Percentiles rank a stretch among this genome's conserved stretches.
These are phyloP conservation scores for Epinephelus coioides DNA, from an alignment of 2,797 vertebrate genomes.

Conservation along the genomic window DNA sequence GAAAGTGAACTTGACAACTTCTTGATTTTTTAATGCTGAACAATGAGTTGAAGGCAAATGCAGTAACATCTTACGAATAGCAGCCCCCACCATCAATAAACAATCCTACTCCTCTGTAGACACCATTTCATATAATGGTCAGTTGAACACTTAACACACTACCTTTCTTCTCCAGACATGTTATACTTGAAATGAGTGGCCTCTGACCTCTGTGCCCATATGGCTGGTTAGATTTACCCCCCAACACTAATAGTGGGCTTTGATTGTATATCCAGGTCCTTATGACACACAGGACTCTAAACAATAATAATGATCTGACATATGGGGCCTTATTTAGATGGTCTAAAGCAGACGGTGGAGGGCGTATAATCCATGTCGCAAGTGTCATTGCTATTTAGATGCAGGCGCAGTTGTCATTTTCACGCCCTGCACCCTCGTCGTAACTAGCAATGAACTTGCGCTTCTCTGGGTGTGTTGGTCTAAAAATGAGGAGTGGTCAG, in stretches of 20 bases:
- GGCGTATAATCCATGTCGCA: no score
- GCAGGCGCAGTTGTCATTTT: no score
- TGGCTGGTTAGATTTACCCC: background rate
- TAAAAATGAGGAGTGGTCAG: no score
- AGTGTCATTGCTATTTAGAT: no score
- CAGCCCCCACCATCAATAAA: background rate
- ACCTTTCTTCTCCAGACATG: background rate
- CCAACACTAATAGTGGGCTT: background rate
- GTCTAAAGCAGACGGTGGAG: no score
- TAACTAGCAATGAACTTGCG: no score
- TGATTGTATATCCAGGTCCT: background rate
- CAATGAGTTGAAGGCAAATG: slow-evolving; percentile 17
- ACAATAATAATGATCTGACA: background rate
- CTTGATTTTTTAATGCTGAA: slow-evolving; percentile 36
- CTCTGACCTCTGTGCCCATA: slow-evolving; percentile 8
- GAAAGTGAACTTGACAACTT: slow-evolving; percentile 15
- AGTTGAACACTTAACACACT: background rate
- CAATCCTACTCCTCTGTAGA: background rate
- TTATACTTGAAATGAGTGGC: background rate
- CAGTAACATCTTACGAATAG: slow-evolving; percentile 1
- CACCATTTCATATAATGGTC: background rate
- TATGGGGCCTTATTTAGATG: no score
- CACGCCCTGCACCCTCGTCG: no score
- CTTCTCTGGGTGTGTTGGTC: no score
- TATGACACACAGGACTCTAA: background rate